Evolutionary conservation across 2,113 vertebrate species (phyloP).

Genomic region (Odontophorus gujanensis): DNA sequence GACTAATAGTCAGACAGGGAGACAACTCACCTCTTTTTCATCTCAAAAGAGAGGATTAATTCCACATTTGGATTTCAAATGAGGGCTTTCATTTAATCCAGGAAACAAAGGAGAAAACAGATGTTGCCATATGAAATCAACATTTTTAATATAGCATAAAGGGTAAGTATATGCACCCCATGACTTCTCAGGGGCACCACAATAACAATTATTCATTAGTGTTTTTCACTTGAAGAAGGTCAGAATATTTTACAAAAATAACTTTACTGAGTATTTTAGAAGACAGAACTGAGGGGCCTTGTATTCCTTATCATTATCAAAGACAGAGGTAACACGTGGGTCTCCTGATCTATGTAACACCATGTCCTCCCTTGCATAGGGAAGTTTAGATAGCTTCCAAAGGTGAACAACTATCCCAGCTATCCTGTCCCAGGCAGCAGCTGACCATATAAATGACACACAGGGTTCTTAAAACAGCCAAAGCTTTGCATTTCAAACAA

Average conservation of each 20-base stretch:
- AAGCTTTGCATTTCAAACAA: neutral
- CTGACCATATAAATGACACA: neutral
- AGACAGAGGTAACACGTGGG: neutral
- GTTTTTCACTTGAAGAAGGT: neutral
- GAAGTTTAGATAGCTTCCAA: neutral
- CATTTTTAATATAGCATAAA: neutral
- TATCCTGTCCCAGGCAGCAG: neutral
- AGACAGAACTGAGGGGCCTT: neutral
- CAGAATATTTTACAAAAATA: neutral
- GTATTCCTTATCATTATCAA: neutral
- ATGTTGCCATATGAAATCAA: neutral
- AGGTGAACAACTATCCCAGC: neutral
- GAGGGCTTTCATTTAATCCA: neutral
- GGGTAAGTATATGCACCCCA: neutral
- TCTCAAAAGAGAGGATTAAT: slow-evolving; percentile 13
- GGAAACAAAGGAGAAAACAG: slow-evolving; percentile 35
- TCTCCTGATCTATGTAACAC: neutral
- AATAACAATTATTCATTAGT: neutral
- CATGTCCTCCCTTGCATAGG: neutral
- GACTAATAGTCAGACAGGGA: neutral
- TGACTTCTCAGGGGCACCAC: neutral
- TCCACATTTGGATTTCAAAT: slow-evolving; percentile 21
- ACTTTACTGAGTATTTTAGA: neutral
- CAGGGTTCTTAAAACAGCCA: neutral
- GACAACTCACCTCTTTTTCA: neutral